phyloP scores from a whole-genome alignment of 2,888 invertebrate species.

The Drosophila lacicola region DNA sequence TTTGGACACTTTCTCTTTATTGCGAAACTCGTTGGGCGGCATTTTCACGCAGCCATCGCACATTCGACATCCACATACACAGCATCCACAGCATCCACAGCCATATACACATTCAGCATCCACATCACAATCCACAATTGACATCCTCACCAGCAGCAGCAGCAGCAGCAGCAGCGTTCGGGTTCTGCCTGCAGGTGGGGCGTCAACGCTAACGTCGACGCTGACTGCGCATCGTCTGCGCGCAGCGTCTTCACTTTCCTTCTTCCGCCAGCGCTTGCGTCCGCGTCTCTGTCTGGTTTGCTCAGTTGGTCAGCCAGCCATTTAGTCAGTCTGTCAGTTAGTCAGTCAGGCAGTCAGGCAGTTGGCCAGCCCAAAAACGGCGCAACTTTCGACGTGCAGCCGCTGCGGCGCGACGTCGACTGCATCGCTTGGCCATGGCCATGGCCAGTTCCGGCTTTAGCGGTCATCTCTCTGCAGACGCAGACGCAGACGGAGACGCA shows the following conservation, averaged over 20 bases:
- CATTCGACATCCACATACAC: constrained; percentile 18
- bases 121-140: constrained; percentile 38
- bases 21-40: constrained; percentile 80
- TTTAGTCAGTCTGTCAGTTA: constrained; percentile 40
- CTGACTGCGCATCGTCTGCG: not conserved
- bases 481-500: constrained; percentile 3
- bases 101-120: constrained; percentile 29
- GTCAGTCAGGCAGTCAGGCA: constrained; percentile 46
- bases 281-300: constrained; percentile 44
- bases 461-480: constrained; percentile 45
- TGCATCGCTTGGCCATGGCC: constrained; percentile 56
- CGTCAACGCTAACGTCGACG: constrained; percentile 16
- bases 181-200: constrained; percentile 29
- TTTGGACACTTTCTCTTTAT: constrained; percentile 82
- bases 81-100: constrained; percentile 18
- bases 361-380: constrained; percentile 76
- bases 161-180: constrained; percentile 10
- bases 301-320: constrained; percentile 29
- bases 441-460: constrained; percentile 73
- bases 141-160: constrained; percentile 45
- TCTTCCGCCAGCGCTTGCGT: constrained; percentile 69
- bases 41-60: constrained; percentile 70
- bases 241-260: constrained; percentile 61
- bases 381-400: constrained; percentile 72
- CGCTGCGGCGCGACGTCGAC: constrained; percentile 16